phyloP scores from a whole-genome alignment of 2,888 invertebrate genomes.

The Diarsia mendica region DNA sequence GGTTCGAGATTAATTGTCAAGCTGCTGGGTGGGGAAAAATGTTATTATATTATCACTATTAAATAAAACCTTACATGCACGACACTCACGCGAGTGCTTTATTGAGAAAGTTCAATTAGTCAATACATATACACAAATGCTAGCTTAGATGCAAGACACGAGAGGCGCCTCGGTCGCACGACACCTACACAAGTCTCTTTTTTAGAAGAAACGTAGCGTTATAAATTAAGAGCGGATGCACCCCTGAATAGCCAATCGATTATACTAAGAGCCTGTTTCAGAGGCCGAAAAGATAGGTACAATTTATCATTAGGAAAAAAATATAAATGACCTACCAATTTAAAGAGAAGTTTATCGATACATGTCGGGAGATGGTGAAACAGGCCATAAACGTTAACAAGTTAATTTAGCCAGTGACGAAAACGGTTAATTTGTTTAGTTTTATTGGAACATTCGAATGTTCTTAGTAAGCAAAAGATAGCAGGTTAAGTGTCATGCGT shows the following conservation, averaged over 20 bases:
- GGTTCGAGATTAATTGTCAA: conserved; percentile 50
- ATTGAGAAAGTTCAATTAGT: conserved; percentile 45
- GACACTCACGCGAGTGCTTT: conserved; percentile 41
- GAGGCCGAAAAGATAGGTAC: not conserved
- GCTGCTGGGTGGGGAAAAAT: conserved; percentile 50
- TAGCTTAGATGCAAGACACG: conserved; percentile 54
- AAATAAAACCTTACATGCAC: conserved; percentile 49
- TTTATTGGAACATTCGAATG: not conserved
- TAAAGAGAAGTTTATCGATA: not conserved
- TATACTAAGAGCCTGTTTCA: conserved; percentile 28
- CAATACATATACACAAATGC: conserved; percentile 55
- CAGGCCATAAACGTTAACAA: conserved; percentile 17
- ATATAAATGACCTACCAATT: not conserved
- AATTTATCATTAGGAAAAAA: not conserved
- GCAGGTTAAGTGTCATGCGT: conserved; percentile 64
- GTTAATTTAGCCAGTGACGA: conserved; percentile 20
- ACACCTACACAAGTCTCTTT: conserved; percentile 51
- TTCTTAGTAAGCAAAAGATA: conserved; percentile 41
- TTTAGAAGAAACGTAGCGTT: conserved; percentile 17
- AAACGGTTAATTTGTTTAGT: conserved; percentile 3
- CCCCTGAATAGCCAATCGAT: conserved; percentile 33
- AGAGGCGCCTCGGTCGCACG: conserved; percentile 61
- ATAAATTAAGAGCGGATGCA: conserved; percentile 16
- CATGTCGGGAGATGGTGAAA: not conserved
- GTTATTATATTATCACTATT: conserved; percentile 44